Percentiles rank a stretch among this genome's conserved stretches.
phyloP scores from a whole-genome alignment of 2,113 vertebrate genomes.

The Melanostigma gelatinosum region DNA sequence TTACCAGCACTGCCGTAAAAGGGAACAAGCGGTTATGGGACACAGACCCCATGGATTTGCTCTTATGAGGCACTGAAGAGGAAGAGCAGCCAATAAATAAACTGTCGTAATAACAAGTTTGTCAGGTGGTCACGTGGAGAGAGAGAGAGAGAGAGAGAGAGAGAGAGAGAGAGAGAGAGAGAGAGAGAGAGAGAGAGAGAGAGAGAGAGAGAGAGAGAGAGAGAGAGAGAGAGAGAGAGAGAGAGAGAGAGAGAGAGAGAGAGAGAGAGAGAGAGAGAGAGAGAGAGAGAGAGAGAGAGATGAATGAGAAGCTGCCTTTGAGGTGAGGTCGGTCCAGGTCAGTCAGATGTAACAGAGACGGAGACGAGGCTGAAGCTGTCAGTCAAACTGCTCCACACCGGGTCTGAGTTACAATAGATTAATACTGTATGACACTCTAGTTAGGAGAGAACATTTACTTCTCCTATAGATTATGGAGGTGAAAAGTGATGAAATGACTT shows the following conservation, averaged over 20 bases:
- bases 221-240: too few relatives aligned
- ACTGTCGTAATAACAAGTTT: not conserved
- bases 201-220: too few relatives aligned
- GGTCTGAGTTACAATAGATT: conserved; percentile 25
- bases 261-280: not conserved
- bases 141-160: not conserved
- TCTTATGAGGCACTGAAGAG: not conserved
- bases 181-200: too few relatives aligned
- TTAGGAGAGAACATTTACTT: not conserved
- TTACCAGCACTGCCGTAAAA: conserved; percentile 19
- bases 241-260: too few relatives aligned
- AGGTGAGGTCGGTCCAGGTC: conserved; percentile 46
- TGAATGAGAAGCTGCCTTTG: conserved; percentile 9
- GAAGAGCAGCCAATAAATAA: conserved; percentile 1
- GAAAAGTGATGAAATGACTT: not conserved
- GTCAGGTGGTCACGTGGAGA: not conserved
- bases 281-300: not conserved
- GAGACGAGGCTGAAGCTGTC: conserved; percentile 30
- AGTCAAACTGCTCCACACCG: conserved; percentile 23
- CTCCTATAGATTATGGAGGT: not conserved
- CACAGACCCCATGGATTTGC: not conserved
- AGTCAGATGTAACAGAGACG: conserved; percentile 50
- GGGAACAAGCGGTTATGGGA: conserved; percentile 11
- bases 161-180: too few relatives aligned
- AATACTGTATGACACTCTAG: not conserved